Conservation (phyloP, 2,888 invertebrate species). For the Ceratothoa steindachneri region DNA sequence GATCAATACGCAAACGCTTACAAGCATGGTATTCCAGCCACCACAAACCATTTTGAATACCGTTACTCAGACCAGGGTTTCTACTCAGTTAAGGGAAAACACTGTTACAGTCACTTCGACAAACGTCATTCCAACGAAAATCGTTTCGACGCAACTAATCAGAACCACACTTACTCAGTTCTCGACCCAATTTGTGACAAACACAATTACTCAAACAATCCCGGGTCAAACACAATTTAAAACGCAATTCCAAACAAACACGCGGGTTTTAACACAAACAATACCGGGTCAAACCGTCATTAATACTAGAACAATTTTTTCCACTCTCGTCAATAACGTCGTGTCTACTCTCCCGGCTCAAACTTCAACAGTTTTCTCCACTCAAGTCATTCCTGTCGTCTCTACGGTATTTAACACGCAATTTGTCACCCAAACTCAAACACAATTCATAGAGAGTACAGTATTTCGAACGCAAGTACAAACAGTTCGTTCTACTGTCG, state of each 20-base stretch:
- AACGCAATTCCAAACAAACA: constrained; percentile 25
- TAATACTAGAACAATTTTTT: constrained; percentile 26
- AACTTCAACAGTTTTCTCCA: constrained; percentile 33
- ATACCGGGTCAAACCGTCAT: constrained; percentile 32
- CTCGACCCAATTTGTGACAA: constrained; percentile 26
- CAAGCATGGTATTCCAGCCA: constrained; percentile 23
- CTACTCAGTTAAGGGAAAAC: constrained; percentile 27
- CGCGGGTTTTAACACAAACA: constrained; percentile 25
- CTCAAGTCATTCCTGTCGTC: constrained; percentile 29
- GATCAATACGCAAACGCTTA: constrained; percentile 23
- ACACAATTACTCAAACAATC: constrained; percentile 18
- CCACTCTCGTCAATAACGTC: constrained; percentile 27
- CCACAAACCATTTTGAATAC: constrained; percentile 36
- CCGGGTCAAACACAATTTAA: constrained; percentile 28
- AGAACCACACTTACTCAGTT: constrained; percentile 21
- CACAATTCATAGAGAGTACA: constrained; percentile 36
- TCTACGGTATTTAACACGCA: constrained; percentile 27
- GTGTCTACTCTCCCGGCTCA: constrained; percentile 33
- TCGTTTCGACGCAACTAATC: constrained; percentile 25
- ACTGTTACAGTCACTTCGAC: constrained; percentile 24
- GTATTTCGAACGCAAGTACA: constrained; percentile 28
- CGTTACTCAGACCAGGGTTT: constrained; percentile 26
- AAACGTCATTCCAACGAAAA: constrained; percentile 24
- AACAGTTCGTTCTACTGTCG: constrained; percentile 26
- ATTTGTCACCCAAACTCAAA: constrained; percentile 34